phyloP scores from a whole-genome alignment of 2,888 invertebrate genomes.

The Exephanes ischioxanthus region DNA sequence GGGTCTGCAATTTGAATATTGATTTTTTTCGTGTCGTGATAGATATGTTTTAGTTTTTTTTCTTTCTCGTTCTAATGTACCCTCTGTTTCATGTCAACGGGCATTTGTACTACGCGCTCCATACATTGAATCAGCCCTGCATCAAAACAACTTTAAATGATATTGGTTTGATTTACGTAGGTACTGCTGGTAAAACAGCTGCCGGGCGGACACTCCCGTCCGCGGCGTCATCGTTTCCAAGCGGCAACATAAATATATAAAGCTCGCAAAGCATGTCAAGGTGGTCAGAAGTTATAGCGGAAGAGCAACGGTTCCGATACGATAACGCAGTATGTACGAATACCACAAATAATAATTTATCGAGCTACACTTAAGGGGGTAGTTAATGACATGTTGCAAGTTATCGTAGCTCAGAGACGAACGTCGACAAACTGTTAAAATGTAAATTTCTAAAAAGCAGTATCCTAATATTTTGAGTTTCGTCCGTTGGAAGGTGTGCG shows the following conservation, averaged over 20 bases:
- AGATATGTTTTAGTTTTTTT: conserved; percentile 34
- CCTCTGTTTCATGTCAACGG: conserved; percentile 5
- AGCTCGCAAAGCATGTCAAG: conserved; percentile 75
- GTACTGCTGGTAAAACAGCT: not conserved
- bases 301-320: conserved; percentile 39
- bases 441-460: conserved; percentile 67
- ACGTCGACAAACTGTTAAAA: conserved; percentile 39
- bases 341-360: conserved; percentile 35
- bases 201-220: conserved; percentile 17
- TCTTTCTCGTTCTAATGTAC: not conserved
- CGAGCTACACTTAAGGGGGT: not conserved
- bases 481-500: conserved; percentile 56
- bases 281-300: conserved; percentile 54
- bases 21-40: not conserved
- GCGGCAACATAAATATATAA: conserved; percentile 73
- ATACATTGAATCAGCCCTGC: conserved; percentile 6
- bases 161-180: conserved; percentile 26
- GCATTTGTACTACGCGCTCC: conserved; percentile 11
- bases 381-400: not conserved
- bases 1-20: not conserved
- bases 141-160: conserved; percentile 33
- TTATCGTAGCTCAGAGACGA: not conserved
- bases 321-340: conserved; percentile 49
- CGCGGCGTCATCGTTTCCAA: conserved; percentile 72
- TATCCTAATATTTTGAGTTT: conserved; percentile 66